Percentiles rank a stretch among this genome's conserved stretches.
These are phyloP conservation scores for Geococcyx californianus DNA, from an alignment of 2,113 vertebrate species.

Conservation along the genomic window DNA sequence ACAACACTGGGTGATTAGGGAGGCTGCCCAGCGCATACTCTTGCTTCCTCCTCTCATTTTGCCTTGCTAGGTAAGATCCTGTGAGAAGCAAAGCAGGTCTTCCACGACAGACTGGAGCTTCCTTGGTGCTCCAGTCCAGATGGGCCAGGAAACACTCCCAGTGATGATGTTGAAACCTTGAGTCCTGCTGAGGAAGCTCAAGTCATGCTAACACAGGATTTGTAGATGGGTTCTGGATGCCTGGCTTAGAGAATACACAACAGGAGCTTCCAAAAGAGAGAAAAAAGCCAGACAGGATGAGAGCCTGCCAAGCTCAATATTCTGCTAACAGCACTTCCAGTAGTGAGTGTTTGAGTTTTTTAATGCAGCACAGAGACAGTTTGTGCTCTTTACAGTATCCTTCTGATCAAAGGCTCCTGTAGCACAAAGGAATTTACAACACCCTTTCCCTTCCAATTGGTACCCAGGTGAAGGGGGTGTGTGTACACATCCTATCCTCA, in stretches of 20 bases:
- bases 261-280: background rate
- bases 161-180: background rate
- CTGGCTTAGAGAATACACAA: background rate
- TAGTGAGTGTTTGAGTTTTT: background rate
- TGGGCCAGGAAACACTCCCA: background rate
- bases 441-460: background rate
- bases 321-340: background rate
- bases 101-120: background rate
- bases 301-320: background rate
- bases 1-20: background rate
- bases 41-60: background rate
- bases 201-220: background rate
- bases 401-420: background rate
- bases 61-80: background rate
- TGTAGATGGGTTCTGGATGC: background rate
- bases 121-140: background rate
- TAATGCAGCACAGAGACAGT: background rate
- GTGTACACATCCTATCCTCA: background rate
- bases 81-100: background rate
- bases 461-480: background rate
- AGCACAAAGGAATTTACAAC: background rate
- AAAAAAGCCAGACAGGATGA: background rate
- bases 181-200: background rate
- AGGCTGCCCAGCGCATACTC: background rate
- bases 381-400: background rate